These are phyloP conservation scores for Suillia variegata DNA, from an alignment of 2,888 invertebrate species.

Conservation along the genomic window DNA sequence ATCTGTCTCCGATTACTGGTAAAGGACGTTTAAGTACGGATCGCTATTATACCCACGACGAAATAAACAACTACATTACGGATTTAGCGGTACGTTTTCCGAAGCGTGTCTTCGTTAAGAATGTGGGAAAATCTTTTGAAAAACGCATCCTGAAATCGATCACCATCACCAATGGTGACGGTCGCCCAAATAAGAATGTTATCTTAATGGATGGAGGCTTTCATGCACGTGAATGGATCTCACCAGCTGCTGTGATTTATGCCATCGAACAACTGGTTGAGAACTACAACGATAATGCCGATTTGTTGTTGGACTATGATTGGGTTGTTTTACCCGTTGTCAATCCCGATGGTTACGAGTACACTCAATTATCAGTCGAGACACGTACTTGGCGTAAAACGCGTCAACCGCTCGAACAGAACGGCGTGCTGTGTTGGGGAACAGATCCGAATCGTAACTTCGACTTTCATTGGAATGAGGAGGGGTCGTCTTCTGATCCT, in stretches of 20 bases:
- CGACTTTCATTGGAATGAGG: slow-evolving; percentile 65
- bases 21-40: slow-evolving; percentile 38
- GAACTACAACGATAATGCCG: slow-evolving; percentile 53
- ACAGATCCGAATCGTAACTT: slow-evolving; percentile 71
- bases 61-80: slow-evolving; percentile 63
- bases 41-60: slow-evolving; percentile 39
- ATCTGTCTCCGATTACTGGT: slow-evolving; percentile 26
- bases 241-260: slow-evolving; percentile 66
- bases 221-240: slow-evolving; percentile 72
- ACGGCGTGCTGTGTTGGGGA: slow-evolving; percentile 55
- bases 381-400: slow-evolving; percentile 65
- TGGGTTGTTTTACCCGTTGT: slow-evolving; percentile 71
- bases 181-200: slow-evolving; percentile 62
- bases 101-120: slow-evolving; percentile 63
- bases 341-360: slow-evolving; percentile 76
- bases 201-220: slow-evolving; percentile 66
- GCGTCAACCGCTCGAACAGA: slow-evolving; percentile 50
- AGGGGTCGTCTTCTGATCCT: slow-evolving; percentile 46
- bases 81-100: slow-evolving; percentile 64
- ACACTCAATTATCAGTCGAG: slow-evolving; percentile 58
- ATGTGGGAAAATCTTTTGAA: slow-evolving; percentile 68
- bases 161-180: slow-evolving; percentile 65
- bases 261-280: slow-evolving; percentile 65
- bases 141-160: slow-evolving; percentile 66
- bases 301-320: slow-evolving; percentile 66